Evolutionary conservation across 2,113 vertebrate genomes (phyloP), one percentile per base, ranked within the genome.

Genomic region (Gobiocypris rarus): DNA sequence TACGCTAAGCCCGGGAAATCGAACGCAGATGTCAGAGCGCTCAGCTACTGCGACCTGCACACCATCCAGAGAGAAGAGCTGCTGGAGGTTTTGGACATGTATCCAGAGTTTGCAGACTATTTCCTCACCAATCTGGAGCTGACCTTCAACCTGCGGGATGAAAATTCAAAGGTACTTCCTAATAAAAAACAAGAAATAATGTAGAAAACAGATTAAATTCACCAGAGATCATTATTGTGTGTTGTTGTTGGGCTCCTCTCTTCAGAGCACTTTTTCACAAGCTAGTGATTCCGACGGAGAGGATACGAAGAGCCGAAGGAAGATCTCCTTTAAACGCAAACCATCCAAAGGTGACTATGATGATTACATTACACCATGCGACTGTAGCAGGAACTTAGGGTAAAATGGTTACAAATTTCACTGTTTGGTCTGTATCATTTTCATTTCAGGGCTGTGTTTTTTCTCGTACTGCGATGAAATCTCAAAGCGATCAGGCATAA

Each of bases 41-140:
- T 99, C 90, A 98, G 97, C 10, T 99, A 99, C 90, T 99, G 98
- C 88, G 98, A 99, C 87, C 92, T 99, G 90, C 97, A 99, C 92
- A 99, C 98, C 73, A 98, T 99, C 85, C 97, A 97, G 88, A 92
- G 98, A 84, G 98, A 99, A 87, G 98, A 99, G 74, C 93, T 99
- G 17, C 86, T 99, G 84, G 98, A 99, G 88, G 97, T 99, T 90
- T 92, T 99, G 87, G 98, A 99, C 87, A 99, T 98, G 97, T 99
- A 99, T 84, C 98, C 98, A 0, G 98, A 99, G 91, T 99, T 99
- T 92, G 97, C 97, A 0, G 97, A 99, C 92, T 95, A 94, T 82
- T 99, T 99, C 88, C 95, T 98, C 83, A 97, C 96, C 84, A 99
- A 99, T 90, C 92, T 99, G 86, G 98, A 99, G 89, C 92, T 99